Conservation (phyloP, 2,113 vertebrate species). For the Heteronetta atricapilla region DNA sequence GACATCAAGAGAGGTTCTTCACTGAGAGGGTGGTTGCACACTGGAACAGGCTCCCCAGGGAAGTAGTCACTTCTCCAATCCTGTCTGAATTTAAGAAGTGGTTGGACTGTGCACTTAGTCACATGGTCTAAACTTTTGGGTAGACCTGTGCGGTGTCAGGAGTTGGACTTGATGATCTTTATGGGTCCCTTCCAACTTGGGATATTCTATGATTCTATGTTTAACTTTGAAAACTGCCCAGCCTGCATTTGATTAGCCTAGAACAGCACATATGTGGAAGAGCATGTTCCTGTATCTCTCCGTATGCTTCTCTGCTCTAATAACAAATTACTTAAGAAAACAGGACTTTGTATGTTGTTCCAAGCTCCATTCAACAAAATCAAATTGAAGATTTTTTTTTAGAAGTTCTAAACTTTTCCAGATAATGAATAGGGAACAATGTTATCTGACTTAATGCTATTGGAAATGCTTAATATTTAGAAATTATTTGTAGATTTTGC, state of each 20-base stretch:
- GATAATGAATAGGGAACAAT: rapidly evolving
- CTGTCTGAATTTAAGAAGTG: too few species aligned
- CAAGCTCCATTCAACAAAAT: background rate
- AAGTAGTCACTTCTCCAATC: too few species aligned
- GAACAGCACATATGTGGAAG: background rate
- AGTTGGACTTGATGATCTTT: too few species aligned
- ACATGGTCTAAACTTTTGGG: too few species aligned
- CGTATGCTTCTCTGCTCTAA: background rate
- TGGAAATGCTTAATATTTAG: background rate
- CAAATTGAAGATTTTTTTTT: background rate
- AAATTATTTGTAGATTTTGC: background rate
- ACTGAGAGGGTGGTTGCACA: too few species aligned
- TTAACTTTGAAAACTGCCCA: background rate
- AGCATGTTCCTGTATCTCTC: background rate
- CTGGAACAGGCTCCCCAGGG: too few species aligned
- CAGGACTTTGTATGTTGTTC: background rate
- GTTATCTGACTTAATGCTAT: background rate
- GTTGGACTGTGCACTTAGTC: too few species aligned
- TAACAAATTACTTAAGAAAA: background rate
- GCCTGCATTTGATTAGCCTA: background rate
- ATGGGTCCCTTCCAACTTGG: too few species aligned
- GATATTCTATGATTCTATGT: too few species aligned
- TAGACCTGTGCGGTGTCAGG: too few species aligned
- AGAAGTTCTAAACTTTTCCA: background rate
- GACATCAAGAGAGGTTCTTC: too few species aligned